phyloP scores from a whole-genome alignment of 2,888 invertebrate genomes.

The Meandrusa payeni region DNA sequence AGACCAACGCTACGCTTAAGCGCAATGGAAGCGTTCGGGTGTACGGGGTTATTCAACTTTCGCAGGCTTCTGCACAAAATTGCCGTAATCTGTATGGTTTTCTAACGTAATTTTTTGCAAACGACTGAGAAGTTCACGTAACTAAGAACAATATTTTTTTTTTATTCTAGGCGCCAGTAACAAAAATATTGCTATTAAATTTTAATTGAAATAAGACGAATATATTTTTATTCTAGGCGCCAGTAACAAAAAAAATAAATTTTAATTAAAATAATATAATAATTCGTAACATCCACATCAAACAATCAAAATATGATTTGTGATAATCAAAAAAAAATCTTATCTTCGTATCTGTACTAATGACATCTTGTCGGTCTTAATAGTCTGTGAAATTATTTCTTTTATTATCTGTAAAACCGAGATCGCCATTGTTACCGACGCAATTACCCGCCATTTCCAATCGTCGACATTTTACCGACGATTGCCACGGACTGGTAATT shows the following conservation, averaged over 20 bases:
- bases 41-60: slow-evolving; percentile 66
- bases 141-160: too few relatives aligned
- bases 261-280: too few relatives aligned
- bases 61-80: slow-evolving; percentile 32
- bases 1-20: slow-evolving; percentile 42
- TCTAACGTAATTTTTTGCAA: slow-evolving; percentile 17
- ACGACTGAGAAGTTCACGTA: slow-evolving; percentile 5
- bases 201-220: too few relatives aligned
- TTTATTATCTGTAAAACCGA: slow-evolving; percentile 5
- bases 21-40: slow-evolving; percentile 43
- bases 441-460: slow-evolving; percentile 1
- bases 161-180: too few relatives aligned
- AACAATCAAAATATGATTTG: too few relatives aligned
- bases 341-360: too few relatives aligned
- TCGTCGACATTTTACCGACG: not conserved
- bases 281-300: too few relatives aligned
- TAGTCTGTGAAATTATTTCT: not conserved
- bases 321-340: too few relatives aligned
- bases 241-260: too few relatives aligned
- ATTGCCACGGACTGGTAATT: slow-evolving; percentile 9
- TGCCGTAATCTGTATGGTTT: slow-evolving; percentile 20
- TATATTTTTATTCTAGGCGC: too few relatives aligned
- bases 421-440: slow-evolving; percentile 5
- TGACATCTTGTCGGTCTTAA: not conserved
- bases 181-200: too few relatives aligned